Evolutionary conservation across 2,113 vertebrate species (phyloP).

Genomic region (Benitochromis conjunctus): DNA sequence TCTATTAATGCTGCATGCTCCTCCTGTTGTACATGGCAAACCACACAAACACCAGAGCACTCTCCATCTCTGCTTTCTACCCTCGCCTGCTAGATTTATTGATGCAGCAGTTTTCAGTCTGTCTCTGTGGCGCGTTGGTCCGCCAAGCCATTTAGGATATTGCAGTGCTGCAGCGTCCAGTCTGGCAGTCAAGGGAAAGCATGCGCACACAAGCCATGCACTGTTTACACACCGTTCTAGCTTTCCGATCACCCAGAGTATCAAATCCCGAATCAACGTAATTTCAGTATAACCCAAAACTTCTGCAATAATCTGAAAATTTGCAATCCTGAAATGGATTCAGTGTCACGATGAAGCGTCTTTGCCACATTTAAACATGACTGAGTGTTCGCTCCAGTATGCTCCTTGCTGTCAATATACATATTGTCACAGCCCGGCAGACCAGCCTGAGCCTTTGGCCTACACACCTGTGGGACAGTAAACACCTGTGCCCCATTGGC

Average conservation of each 20-base stretch:
- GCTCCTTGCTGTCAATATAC: neutral
- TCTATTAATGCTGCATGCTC: neutral
- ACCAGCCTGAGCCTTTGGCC: too few species aligned
- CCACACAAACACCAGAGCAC: neutral
- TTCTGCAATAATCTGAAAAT: neutral
- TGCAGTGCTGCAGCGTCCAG: conserved; percentile 19
- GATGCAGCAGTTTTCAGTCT: conserved; percentile 45
- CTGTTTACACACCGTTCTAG: neutral
- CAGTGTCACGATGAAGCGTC: too few species aligned
- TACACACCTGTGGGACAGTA: too few species aligned
- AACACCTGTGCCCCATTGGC: too few species aligned
- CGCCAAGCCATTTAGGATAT: conserved; percentile 41
- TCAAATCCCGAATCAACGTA: neutral
- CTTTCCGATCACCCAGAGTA: neutral
- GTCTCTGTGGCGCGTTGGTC: neutral
- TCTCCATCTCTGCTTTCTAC: neutral
- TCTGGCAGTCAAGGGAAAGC: neutral
- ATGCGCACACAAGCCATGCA: neutral
- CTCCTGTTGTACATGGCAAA: neutral
- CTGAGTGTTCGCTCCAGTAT: neutral
- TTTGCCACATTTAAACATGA: neutral
- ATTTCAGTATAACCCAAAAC: neutral
- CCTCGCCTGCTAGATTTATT: conserved; percentile 27
- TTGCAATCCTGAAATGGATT: neutral
- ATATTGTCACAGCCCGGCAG: neutral